These are phyloP conservation scores for Herpetotheres cachinnans DNA, from an alignment of 2,113 vertebrate genomes.

Conservation along the genomic window DNA sequence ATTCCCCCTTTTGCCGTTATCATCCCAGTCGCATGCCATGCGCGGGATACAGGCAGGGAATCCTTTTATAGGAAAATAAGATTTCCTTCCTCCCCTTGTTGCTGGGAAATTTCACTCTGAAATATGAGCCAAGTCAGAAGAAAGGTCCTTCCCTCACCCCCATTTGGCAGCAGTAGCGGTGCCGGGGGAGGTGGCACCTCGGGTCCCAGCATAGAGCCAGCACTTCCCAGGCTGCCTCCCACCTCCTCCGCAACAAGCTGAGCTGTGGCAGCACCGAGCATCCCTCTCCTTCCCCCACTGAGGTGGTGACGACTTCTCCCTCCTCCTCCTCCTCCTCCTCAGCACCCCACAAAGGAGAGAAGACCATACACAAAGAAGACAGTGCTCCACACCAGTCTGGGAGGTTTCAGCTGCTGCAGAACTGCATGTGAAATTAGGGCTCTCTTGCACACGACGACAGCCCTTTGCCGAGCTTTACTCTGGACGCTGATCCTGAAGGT, in stretches of 20 bases:
- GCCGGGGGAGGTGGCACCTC: background rate
- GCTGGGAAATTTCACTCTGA: background rate
- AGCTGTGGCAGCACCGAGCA: accelerated
- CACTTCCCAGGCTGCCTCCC: background rate
- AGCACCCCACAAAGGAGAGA: background rate
- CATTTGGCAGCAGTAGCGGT: background rate
- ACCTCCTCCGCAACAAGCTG: accelerated
- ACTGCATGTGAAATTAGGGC: background rate
- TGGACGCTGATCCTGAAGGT: background rate
- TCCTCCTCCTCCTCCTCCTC: background rate
- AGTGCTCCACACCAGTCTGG: background rate
- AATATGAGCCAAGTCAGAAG: background rate
- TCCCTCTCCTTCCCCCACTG: background rate
- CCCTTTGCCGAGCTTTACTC: background rate
- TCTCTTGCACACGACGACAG: background rate
- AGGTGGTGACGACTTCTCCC: background rate
- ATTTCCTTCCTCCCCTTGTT: background rate
- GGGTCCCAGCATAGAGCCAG: background rate
- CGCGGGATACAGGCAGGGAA: background rate
- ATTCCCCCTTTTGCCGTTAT: background rate
- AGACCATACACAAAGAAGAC: too few species aligned
- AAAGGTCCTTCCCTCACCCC: background rate
- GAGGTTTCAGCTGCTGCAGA: background rate
- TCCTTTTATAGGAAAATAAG: background rate
- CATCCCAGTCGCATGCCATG: background rate